Percentiles rank a stretch among this genome's conserved stretches.
phyloP scores from a whole-genome alignment of 1,140 invertebrate genomes.

The Pseudomyrmex flavicornis region DNA sequence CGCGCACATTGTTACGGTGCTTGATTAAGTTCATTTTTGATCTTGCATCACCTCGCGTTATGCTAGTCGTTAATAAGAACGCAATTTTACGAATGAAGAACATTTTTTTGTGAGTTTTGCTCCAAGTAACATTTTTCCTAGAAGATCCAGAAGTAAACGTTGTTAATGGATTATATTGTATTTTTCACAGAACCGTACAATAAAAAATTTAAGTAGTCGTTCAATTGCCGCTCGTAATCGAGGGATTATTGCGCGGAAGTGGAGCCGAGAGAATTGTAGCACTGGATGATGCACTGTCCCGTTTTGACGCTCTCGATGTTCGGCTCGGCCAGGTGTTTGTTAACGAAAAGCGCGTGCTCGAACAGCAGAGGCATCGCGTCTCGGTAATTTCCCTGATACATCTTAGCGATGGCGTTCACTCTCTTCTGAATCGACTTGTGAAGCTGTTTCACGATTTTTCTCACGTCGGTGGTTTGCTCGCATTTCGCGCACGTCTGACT shows the following conservation, averaged over 20 bases:
- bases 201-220: constrained; percentile 28
- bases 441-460: constrained; percentile 72
- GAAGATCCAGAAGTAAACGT: neutral
- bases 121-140: neutral
- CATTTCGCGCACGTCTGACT: constrained; percentile 68
- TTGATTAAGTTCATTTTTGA: neutral
- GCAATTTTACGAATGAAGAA: neutral
- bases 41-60: constrained; percentile 29
- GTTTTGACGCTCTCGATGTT: constrained; percentile 82
- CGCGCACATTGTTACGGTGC: constrained; percentile 19
- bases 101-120: neutral
- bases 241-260: constrained; percentile 55
- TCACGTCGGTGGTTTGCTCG: constrained; percentile 68
- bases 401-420: constrained; percentile 75
- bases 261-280: constrained; percentile 78
- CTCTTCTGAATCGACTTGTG: constrained; percentile 77
- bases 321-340: constrained; percentile 76
- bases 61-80: constrained; percentile 6
- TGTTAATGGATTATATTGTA: constrained; percentile 23
- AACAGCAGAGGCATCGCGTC: constrained; percentile 79
- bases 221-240: neutral
- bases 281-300: constrained; percentile 83
- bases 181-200: constrained; percentile 28
- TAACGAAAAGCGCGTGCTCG: constrained; percentile 77
- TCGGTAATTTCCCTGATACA: constrained; percentile 79